Evolutionary conservation across 2,888 invertebrate genomes (phyloP).

Genomic region (Epinotia brunnichana): DNA sequence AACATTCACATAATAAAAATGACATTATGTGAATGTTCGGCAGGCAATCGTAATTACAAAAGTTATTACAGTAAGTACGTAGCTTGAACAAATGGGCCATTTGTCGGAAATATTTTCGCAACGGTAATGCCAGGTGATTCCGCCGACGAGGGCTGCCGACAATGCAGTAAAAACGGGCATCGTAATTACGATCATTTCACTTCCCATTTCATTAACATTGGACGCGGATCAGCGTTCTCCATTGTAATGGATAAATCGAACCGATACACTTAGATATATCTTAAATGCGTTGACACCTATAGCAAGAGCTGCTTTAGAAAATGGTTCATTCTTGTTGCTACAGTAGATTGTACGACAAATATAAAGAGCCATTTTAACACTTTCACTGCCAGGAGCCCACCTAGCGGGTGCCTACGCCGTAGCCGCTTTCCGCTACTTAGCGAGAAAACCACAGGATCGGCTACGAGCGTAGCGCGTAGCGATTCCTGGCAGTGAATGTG

Average conservation of each 20-base stretch:
- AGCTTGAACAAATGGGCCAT: constrained; percentile 74
- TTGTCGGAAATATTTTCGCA: constrained; percentile 78
- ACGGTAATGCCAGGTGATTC: constrained; percentile 81
- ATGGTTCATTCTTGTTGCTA: too few relatives aligned
- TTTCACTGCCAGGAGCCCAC: too few relatives aligned
- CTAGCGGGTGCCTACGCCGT: too few relatives aligned
- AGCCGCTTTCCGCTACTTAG: too few relatives aligned
- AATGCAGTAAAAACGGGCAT: constrained; percentile 77
- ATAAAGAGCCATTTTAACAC: too few relatives aligned
- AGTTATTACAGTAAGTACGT: constrained; percentile 72
- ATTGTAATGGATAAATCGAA: constrained; percentile 63
- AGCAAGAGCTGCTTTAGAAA: too few relatives aligned
- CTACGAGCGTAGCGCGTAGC: too few relatives aligned
- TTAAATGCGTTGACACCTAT: background rate
- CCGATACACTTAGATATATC: constrained; percentile 2
- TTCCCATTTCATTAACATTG: constrained; percentile 78
- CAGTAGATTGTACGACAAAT: too few relatives aligned
- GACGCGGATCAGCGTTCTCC: constrained; percentile 69
- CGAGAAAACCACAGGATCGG: too few relatives aligned
- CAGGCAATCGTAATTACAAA: constrained; percentile 73
- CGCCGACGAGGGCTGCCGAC: constrained; percentile 67
- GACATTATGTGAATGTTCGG: constrained; percentile 60
- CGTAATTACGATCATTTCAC: constrained; percentile 79
- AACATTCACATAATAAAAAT: too few relatives aligned
- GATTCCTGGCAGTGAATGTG: too few relatives aligned